Base-by-base conservation (phyloP, 2,797 vertebrate genomes). In the Cossypha polioptera region DNA sequence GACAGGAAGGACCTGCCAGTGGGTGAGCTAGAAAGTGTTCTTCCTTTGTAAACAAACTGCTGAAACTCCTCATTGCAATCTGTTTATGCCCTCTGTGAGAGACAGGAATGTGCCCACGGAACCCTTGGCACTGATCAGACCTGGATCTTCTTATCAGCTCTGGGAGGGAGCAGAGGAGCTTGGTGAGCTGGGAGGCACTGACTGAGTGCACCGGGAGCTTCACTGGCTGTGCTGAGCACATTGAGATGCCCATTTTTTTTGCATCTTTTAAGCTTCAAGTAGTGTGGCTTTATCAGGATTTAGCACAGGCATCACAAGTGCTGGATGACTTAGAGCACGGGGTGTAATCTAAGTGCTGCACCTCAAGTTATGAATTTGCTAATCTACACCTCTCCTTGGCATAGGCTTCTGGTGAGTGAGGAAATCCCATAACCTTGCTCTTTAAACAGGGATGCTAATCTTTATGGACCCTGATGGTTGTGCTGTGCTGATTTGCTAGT, bases 131-230 rank as follows among this genome's bases (percentile, higher is more conserved):
- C 74, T 51, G 83, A 94, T 80, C 74, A 40, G 73, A 69, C 43
- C 77, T 14, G 71, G 57, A 69, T 47, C 79, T 73, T 76, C 54
- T 88, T 61, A 74, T 95, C 94, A 47, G 73, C 38, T 66, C 35
- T 54, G 50, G 47, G 16, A 75, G 35, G 38, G 53, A 67, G 13
- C 1, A 4, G 50, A 31, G 50, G 38, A 19, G 28, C n/a, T 66
- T 0, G 1, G 29, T 5, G 65, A 1, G 4, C 26, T 9, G 28
- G 0, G 3, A 65, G 73, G 5, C 4, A 0, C 58, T 20, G 1
- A 5, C 45, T 47, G 82, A 21, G 26, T 0, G 1, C 29, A 14
- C 17, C 2, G 3, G 18, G 50, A 0, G 1, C 59, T 77, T n/a
- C 59, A 3, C 8, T 3, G 26, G 13, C 1, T 31, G 47, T 31